Percentiles rank a stretch among this genome's conserved stretches.
Evolutionary conservation across 2,888 invertebrate species (phyloP).

Genomic region (Zootermopsis nevadensis): DNA sequence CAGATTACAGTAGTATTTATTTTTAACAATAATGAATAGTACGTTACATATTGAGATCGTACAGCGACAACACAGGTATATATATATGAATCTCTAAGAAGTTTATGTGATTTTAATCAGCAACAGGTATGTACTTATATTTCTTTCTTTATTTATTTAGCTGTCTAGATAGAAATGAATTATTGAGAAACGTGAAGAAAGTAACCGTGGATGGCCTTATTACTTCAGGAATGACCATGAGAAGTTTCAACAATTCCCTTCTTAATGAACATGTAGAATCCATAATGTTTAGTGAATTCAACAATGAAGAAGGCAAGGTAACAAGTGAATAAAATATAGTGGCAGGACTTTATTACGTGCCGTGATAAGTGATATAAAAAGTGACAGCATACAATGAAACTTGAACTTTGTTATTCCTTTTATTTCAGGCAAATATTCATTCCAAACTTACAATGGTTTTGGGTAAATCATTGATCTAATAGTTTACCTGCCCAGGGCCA

Average conservation of each 20-base stretch:
- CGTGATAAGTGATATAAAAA: background rate
- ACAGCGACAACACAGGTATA: constrained; percentile 59
- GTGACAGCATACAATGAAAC: no score
- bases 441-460: no score
- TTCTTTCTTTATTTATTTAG: constrained; percentile 37
- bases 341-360: background rate
- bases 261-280: constrained; percentile 59
- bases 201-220: constrained; percentile 42
- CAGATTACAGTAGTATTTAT: background rate
- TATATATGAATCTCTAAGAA: background rate
- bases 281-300: constrained; percentile 58
- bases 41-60: constrained; percentile 59
- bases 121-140: background rate
- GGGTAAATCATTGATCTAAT: no score
- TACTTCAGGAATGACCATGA: constrained; percentile 16
- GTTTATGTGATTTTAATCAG: background rate
- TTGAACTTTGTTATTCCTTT: no score
- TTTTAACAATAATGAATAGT: constrained; percentile 52
- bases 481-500: no score
- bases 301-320: constrained; percentile 55
- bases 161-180: constrained; percentile 47
- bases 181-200: constrained; percentile 48
- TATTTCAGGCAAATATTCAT: no score
- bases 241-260: constrained; percentile 45
- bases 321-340: background rate